phyloP scores from a whole-genome alignment of 1,140 invertebrate species.

The Agraylea sexmaculata region DNA sequence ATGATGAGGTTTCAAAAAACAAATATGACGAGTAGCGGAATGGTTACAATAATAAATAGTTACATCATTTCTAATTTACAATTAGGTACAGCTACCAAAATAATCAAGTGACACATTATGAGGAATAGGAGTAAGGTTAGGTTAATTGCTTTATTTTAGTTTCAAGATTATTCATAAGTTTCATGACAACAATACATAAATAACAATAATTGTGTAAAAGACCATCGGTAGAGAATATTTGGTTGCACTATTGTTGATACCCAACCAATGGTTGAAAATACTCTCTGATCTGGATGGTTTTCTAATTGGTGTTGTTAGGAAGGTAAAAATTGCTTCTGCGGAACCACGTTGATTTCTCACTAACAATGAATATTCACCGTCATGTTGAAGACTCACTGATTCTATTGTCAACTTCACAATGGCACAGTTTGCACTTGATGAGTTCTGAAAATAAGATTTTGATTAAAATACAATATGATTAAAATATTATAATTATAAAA shows the following conservation, averaged over 20 bases:
- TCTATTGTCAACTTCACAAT: constrained; percentile 16
- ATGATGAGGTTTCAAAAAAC: no score
- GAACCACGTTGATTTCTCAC: constrained; percentile 17
- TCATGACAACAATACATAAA: no score
- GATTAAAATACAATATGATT: neutral
- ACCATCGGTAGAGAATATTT: no score
- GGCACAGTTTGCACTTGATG: constrained; percentile 12
- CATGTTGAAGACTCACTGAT: constrained; percentile 15
- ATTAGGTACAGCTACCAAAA: no score
- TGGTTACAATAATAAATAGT: no score
- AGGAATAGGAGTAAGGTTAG: no score
- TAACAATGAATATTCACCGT: constrained; percentile 18
- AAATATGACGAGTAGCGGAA: no score
- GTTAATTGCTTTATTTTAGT: no score
- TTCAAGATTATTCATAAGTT: no score
- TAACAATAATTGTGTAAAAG: no score
- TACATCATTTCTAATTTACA: no score
- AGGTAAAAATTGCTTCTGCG: constrained; percentile 18
- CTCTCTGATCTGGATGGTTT: constrained; percentile 13
- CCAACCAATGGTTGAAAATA: constrained; percentile 18
- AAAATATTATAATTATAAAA: neutral
- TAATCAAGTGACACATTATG: no score
- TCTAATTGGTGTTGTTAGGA: constrained; percentile 16
- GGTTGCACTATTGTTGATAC: constrained; percentile 9
- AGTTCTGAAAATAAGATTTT: constrained; percentile 14